These are phyloP conservation scores for Latheticus oryzae DNA, from an alignment of 2,888 invertebrate species.

Conservation along the genomic window DNA sequence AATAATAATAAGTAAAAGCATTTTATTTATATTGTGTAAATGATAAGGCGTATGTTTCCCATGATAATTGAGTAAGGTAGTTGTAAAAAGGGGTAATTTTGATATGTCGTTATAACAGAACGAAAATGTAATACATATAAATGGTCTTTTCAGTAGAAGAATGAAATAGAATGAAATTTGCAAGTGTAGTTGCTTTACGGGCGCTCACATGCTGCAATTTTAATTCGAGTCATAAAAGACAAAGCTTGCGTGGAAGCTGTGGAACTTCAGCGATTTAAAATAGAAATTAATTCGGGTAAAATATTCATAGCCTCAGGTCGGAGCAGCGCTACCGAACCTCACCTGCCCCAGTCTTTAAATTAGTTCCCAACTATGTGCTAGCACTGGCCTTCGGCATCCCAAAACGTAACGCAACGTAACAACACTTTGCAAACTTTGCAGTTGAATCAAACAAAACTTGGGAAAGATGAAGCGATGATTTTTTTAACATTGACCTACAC, in stretches of 20 bases:
- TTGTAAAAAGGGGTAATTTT: conserved; percentile 30
- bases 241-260: conserved; percentile 44
- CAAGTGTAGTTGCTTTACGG: conserved; percentile 43
- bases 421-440: too few species aligned
- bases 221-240: conserved; percentile 41
- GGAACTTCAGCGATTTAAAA: conserved; percentile 50
- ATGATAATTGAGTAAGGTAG: conserved; percentile 23
- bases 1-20: conserved; percentile 38
- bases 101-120: conserved; percentile 33
- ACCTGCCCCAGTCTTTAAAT: conserved; percentile 48
- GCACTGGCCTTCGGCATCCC: conserved; percentile 17
- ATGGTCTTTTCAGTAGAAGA: conserved; percentile 37
- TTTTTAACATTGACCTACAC: too few species aligned
- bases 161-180: conserved; percentile 43
- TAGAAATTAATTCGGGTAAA: conserved; percentile 49
- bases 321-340: conserved; percentile 37
- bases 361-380: conserved; percentile 39
- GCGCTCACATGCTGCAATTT: conserved; percentile 46
- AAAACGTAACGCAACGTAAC: conserved; percentile 10
- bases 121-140: conserved; percentile 38
- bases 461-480: too few species aligned
- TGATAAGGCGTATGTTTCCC: conserved; percentile 22
- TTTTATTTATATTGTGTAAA: conserved; percentile 37
- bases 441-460: too few species aligned
- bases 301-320: conserved; percentile 47